Evolutionary conservation across 2,113 vertebrate species (phyloP).

Genomic region (Macrotis lagotis): DNA sequence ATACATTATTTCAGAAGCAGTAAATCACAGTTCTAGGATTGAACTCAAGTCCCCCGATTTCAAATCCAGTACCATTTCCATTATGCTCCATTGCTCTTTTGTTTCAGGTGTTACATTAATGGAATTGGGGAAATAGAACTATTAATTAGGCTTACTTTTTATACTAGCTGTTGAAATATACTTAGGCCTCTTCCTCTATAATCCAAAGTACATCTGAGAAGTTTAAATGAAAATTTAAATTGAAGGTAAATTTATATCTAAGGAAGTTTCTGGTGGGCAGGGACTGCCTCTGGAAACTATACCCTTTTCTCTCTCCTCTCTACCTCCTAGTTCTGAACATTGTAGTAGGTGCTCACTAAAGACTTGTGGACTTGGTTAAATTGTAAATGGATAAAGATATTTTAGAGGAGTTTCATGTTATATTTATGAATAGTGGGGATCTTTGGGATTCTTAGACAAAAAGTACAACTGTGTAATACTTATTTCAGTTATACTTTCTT

Average conservation of each 20-base stretch:
- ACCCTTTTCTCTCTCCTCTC: neutral
- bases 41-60: neutral
- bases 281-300: conserved; percentile 5
- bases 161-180: neutral
- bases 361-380: neutral
- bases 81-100: neutral
- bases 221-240: neutral
- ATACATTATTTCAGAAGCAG: neutral
- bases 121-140: neutral
- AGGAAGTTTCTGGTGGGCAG: neutral
- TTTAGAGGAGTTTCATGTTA: conserved; percentile 37
- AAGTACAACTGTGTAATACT: conserved; percentile 56
- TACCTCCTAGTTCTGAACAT: neutral
- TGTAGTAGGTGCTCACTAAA: neutral
- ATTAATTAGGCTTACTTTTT: neutral
- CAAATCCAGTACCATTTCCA: neutral
- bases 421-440: neutral
- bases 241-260: neutral
- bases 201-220: neutral
- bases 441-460: conserved; percentile 53
- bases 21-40: neutral
- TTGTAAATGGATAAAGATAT: neutral
- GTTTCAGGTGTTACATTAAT: neutral
- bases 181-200: neutral
- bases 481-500: conserved; percentile 60